Evolutionary conservation across 1,140 invertebrate genomes (phyloP).

Genomic region (Campoletis sonorensis): DNA sequence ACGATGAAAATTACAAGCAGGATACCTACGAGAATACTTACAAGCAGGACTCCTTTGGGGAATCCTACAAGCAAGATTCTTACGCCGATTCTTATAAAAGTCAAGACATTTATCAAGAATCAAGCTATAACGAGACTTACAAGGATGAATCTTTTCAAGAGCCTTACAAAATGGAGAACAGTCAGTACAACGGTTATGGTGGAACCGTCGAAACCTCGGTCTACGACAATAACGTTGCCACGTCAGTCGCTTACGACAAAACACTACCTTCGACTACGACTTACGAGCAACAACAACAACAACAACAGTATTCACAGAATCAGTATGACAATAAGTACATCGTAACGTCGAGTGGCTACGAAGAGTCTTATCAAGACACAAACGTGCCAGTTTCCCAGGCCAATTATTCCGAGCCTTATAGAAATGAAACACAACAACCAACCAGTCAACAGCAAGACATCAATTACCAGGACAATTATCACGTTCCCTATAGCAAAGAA

Average conservation of each 20-base stretch:
- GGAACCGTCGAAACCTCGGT: slow-evolving; percentile 57
- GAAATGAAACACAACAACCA: slow-evolving; percentile 54
- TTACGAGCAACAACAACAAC: slow-evolving; percentile 48
- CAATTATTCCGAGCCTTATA: slow-evolving; percentile 46
- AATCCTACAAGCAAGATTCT: slow-evolving; percentile 49
- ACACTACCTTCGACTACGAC: slow-evolving; percentile 56
- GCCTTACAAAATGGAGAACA: slow-evolving; percentile 46
- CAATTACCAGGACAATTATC: slow-evolving; percentile 57
- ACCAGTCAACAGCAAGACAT: slow-evolving; percentile 57
- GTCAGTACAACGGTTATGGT: slow-evolving; percentile 60
- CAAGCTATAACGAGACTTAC: slow-evolving; percentile 42
- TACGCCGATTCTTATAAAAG: slow-evolving; percentile 27
- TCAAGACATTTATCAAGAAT: slow-evolving; percentile 34
- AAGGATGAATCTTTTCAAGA: slow-evolving; percentile 61
- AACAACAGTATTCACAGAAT: slow-evolving; percentile 57
- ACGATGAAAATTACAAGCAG: background rate
- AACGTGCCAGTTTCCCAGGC: slow-evolving; percentile 31
- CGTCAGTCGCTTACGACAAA: slow-evolving; percentile 56
- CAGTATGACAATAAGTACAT: slow-evolving; percentile 67
- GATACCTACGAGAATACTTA: slow-evolving; percentile 46
- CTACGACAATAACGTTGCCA: slow-evolving; percentile 65
- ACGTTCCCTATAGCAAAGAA: slow-evolving; percentile 65
- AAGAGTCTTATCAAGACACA: slow-evolving; percentile 57
- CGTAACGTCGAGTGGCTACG: slow-evolving; percentile 63
- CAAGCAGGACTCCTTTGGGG: slow-evolving; percentile 59